Conservation (phyloP, 2,888 invertebrate genomes). For the Xylophagus ater region DNA sequence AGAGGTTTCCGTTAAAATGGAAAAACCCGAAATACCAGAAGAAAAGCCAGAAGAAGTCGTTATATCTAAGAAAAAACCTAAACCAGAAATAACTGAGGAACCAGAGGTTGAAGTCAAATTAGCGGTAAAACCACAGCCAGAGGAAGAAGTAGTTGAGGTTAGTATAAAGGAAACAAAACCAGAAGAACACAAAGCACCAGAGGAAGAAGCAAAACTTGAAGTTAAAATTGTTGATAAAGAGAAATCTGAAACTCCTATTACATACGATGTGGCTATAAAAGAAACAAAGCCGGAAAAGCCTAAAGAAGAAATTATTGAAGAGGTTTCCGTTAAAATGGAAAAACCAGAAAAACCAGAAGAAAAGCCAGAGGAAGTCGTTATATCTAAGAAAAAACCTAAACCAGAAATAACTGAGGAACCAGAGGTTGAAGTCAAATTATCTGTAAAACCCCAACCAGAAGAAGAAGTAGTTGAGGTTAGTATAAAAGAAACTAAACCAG, state of each 20-base stretch:
- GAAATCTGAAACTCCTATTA: too few species aligned
- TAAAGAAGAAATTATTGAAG: conserved; percentile 17
- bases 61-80: too few species aligned
- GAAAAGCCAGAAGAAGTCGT: conserved; percentile 23
- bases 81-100: conserved; percentile 15
- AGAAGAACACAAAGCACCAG: conserved; percentile 23
- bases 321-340: conserved; percentile 19
- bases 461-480: conserved; percentile 33
- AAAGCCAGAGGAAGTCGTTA: conserved; percentile 25
- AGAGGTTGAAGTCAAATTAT: conserved; percentile 28
- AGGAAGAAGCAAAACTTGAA: conserved; percentile 27
- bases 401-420: conserved; percentile 28
- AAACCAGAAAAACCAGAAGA: conserved; percentile 16
- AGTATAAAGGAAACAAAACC: conserved; percentile 11
- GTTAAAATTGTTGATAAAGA: conserved; percentile 26
- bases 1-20: conserved; percentile 19
- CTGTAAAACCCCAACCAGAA: conserved; percentile 22
- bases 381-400: too few species aligned
- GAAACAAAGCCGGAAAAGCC: too few species aligned
- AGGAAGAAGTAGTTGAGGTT: conserved; percentile 27
- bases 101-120: conserved; percentile 22
- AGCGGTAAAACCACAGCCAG: conserved; percentile 27
- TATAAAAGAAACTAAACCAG: conserved; percentile 7
- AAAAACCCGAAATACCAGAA: conserved; percentile 21
- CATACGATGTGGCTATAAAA: too few species aligned